phyloP scores from a whole-genome alignment of 2,797 vertebrate genomes.

The Phaenicophaeus curvirostris region DNA sequence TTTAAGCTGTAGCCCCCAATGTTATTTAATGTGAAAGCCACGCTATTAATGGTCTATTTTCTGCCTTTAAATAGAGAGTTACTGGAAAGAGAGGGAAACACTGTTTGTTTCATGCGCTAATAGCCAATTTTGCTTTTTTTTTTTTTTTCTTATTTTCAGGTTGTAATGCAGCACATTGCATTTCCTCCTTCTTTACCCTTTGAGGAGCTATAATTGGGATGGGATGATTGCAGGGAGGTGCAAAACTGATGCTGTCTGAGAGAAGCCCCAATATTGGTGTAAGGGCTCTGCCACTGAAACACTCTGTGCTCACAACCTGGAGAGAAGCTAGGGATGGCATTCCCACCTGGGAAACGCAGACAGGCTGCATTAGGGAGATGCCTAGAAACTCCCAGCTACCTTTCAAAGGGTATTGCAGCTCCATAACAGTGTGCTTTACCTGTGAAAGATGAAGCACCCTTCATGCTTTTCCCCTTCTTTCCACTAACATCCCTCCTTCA shows the following conservation, averaged over 20 bases:
- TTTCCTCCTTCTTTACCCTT: neutral
- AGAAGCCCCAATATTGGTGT: fast-evolving
- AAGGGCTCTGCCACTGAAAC: neutral
- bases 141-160: neutral
- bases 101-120: neutral
- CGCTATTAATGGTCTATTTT: slow-evolving; percentile 24
- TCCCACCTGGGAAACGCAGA: neutral
- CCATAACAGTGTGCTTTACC: neutral
- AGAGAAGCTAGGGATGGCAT: neutral
- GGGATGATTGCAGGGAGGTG: neutral
- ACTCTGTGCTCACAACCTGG: fast-evolving
- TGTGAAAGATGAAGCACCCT: neutral
- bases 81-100: neutral
- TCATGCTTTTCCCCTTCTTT: neutral
- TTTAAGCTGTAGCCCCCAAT: slow-evolving; percentile 25
- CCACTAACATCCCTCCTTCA: neutral
- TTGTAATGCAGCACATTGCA: neutral
- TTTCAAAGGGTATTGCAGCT: neutral
- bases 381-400: neutral
- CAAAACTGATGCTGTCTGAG: neutral
- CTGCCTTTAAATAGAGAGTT: neutral
- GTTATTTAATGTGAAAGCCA: slow-evolving; percentile 30
- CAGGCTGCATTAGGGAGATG: neutral
- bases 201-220: neutral
- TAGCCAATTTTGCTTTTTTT: neutral